Conservation (phyloP, 1,140 invertebrate species). For the Lordiphosa stackelbergi region DNA sequence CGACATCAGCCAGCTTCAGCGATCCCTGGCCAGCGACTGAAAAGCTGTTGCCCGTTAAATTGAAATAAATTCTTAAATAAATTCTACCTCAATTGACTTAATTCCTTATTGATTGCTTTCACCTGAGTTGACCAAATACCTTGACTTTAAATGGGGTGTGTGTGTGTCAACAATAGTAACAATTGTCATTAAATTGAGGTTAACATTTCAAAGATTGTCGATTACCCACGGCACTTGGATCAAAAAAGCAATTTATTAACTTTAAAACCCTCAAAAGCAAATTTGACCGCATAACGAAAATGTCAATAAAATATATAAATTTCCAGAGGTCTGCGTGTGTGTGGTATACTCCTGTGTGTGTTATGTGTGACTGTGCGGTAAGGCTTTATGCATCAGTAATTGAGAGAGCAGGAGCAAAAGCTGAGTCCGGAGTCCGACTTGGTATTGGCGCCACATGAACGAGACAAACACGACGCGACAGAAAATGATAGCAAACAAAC, state of each 20-base stretch:
- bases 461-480: neutral
- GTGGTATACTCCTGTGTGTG: conserved; percentile 3
- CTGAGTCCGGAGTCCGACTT: conserved; percentile 1
- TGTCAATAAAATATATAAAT: conserved; percentile 12
- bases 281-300: conserved; percentile 4
- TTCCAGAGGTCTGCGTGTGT: conserved; percentile 8
- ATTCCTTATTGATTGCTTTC: neutral
- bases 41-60: no score
- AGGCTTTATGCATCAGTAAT: conserved; percentile 29
- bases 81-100: neutral
- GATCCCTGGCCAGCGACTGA: no score
- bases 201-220: conserved; percentile 5
- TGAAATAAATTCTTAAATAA: no score
- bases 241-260: conserved; percentile 13
- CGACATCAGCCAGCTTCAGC: no score
- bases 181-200: conserved; percentile 4
- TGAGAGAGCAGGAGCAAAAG: conserved; percentile 1
- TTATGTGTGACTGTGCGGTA: conserved; percentile 9
- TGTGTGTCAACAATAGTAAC: conserved; percentile 2
- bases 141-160: neutral
- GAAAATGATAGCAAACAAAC: neutral
- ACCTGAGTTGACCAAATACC: conserved; percentile 2
- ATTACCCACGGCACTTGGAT: conserved; percentile 6
- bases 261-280: conserved; percentile 12
- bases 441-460: conserved; percentile 1